A percentile compares a stretch with the other conserved stretches of the same genome.
These are phyloP conservation scores for Drosophila diplacantha DNA, from an alignment of 2,888 invertebrate species.

Conservation along the genomic window DNA sequence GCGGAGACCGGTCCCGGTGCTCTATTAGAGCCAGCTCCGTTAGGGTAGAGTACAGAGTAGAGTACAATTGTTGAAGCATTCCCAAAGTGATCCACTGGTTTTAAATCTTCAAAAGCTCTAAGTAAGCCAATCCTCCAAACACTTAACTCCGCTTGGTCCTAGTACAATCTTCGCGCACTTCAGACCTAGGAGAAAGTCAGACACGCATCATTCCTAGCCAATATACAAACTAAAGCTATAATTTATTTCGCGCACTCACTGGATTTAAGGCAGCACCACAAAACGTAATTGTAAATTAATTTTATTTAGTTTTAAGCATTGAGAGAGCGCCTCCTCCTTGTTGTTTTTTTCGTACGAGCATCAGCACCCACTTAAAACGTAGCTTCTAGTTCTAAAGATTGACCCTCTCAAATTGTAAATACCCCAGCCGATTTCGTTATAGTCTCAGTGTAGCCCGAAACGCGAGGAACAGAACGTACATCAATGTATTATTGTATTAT, in stretches of 20 bases:
- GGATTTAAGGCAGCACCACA: conserved; percentile 17
- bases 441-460: conserved; percentile 44
- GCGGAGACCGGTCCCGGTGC: conserved; percentile 77
- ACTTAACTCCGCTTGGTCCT: conserved; percentile 42
- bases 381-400: conserved; percentile 22
- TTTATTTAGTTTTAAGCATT: conserved; percentile 65
- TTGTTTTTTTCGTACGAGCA: conserved; percentile 52
- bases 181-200: conserved; percentile 20
- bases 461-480: conserved; percentile 30
- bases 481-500: conserved; percentile 63
- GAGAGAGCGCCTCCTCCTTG: conserved; percentile 53
- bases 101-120: conserved; percentile 70
- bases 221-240: conserved; percentile 53
- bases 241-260: conserved; percentile 55
- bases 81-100: conserved; percentile 72
- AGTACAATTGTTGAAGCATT: conserved; percentile 71
- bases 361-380: conserved; percentile 46
- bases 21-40: conserved; percentile 68
- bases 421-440: conserved; percentile 54
- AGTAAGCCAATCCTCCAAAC: conserved; percentile 62
- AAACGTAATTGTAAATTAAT: conserved; percentile 62
- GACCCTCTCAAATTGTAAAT: conserved; percentile 58
- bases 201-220: conserved; percentile 64
- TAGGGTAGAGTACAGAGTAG: conserved; percentile 55
- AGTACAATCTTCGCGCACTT: conserved; percentile 61